Evolutionary conservation across 1,140 invertebrate genomes (phyloP).

Genomic region (Saccostrea glomerata): DNA sequence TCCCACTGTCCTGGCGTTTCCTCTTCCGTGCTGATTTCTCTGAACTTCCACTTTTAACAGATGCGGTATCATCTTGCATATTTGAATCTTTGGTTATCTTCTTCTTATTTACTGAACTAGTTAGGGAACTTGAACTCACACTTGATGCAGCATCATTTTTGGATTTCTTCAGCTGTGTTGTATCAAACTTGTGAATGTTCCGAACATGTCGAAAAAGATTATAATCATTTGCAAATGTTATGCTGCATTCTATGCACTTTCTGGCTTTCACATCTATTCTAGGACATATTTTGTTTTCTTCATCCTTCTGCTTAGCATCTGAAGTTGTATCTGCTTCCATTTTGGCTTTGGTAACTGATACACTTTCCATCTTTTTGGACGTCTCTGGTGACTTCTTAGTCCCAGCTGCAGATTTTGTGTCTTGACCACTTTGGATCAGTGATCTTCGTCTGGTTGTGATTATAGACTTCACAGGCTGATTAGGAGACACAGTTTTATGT

Average conservation of each 20-base stretch:
- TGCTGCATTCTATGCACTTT: not conserved
- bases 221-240: slow-evolving; percentile 17
- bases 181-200: slow-evolving; percentile 21
- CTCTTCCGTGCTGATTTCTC: slow-evolving; percentile 20
- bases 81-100: not conserved
- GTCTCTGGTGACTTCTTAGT: not conserved
- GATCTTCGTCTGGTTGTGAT: not conserved
- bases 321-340: not conserved
- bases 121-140: not conserved
- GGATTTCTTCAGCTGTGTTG: not conserved
- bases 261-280: not conserved
- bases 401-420: not conserved
- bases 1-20: not conserved
- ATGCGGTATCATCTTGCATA: slow-evolving; percentile 10
- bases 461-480: not conserved
- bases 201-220: slow-evolving; percentile 25
- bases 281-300: not conserved
- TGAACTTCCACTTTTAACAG: not conserved
- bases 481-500: not conserved
- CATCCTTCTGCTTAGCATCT: not conserved
- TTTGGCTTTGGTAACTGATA: too few species aligned
- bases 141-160: not conserved
- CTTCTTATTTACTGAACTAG: not conserved
- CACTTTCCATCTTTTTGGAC: not conserved
- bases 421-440: not conserved